phyloP scores from a whole-genome alignment of 2,888 invertebrate genomes.

The Scaptomyza cyrtandrae region DNA sequence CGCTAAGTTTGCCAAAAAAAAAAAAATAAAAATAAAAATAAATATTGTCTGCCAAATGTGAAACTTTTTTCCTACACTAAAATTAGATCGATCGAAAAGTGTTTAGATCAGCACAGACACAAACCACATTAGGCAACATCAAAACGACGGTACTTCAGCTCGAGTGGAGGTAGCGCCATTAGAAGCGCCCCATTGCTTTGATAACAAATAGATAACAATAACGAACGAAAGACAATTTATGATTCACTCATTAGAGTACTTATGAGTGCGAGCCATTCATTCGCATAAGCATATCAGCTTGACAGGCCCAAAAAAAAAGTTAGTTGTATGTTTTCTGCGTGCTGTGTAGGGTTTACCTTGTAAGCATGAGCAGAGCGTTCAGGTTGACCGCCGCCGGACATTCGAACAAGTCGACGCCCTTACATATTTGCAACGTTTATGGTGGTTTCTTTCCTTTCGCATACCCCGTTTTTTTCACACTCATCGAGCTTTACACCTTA shows the following conservation, averaged over 20 bases:
- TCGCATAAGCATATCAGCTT: slow-evolving; percentile 12
- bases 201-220: slow-evolving; percentile 41
- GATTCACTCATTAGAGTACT: slow-evolving; percentile 4
- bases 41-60: slow-evolving; percentile 23
- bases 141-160: slow-evolving; percentile 9
- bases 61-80: slow-evolving; percentile 19
- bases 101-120: neutral
- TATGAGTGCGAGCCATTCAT: slow-evolving; percentile 14
- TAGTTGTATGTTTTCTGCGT: slow-evolving; percentile 4
- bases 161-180: slow-evolving; percentile 15
- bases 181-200: neutral
- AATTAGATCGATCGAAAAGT: slow-evolving; percentile 28
- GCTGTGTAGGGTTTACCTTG: slow-evolving; percentile 25
- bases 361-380: slow-evolving; percentile 16
- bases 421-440: slow-evolving; percentile 33
- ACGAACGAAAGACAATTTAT: neutral
- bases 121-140: slow-evolving; percentile 14
- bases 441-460: slow-evolving; percentile 1
- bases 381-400: slow-evolving; percentile 12
- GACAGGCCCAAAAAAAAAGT: slow-evolving; percentile 17
- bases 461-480: neutral
- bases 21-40: slow-evolving; percentile 4
- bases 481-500: neutral
- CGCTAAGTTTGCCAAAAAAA: slow-evolving; percentile 49
- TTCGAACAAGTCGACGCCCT: slow-evolving; percentile 44